Evolutionary conservation across 2,888 invertebrate genomes (phyloP).

Genomic region (Aphodius sticticus): DNA sequence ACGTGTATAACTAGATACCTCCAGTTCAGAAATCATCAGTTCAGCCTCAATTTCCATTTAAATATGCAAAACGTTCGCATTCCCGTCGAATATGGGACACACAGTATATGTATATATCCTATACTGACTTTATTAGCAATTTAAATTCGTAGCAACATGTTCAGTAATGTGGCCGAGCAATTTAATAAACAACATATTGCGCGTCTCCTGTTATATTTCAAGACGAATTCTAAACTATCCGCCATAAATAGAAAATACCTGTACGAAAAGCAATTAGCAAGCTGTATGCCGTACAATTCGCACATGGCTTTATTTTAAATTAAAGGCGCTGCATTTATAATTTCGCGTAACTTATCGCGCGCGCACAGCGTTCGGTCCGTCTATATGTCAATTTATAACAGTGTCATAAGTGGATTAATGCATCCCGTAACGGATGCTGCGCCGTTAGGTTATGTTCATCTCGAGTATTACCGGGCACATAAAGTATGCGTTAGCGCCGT

Average conservation of each 20-base stretch:
- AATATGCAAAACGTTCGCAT: background rate
- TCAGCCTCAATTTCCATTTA: background rate
- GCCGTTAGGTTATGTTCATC: conserved; percentile 12
- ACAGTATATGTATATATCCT: background rate
- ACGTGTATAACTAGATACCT: background rate
- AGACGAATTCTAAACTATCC: background rate
- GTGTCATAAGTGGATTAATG: conserved; percentile 23
- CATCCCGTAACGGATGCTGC: conserved; percentile 20
- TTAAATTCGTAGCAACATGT: background rate
- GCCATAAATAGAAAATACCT: background rate
- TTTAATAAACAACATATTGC: background rate
- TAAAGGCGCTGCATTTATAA: background rate
- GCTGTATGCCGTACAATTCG: background rate
- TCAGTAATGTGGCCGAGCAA: background rate
- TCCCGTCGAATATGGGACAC: background rate
- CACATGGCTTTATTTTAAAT: background rate
- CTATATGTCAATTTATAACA: conserved; percentile 23
- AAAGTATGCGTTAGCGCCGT: conserved; percentile 19
- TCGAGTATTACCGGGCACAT: conserved; percentile 19
- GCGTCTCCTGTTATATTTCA: background rate
- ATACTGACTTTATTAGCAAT: background rate
- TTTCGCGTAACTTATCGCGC: conserved; percentile 7
- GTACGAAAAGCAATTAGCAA: background rate
- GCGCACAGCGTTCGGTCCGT: background rate
- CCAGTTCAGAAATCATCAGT: background rate